Base-by-base conservation (phyloP, 2,888 invertebrate genomes). In the Vanessa cardui region DNA sequence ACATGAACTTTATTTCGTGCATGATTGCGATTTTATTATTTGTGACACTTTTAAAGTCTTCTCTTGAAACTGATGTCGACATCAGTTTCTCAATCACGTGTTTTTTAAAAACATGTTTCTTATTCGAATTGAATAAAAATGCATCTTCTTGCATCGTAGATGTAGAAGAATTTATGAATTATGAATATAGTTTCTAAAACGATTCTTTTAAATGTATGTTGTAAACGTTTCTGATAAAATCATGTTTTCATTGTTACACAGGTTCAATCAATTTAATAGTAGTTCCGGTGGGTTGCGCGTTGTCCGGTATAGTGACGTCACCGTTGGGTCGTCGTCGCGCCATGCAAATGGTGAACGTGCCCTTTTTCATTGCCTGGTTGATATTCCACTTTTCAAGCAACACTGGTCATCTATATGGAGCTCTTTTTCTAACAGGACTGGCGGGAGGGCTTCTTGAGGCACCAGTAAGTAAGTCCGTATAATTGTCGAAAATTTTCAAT, bases 361-460 rank as follows among this genome's bases (percentile, higher is more conserved):
- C 97, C 0, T 96, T 97, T 81, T 87, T 96, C 76, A 83, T 94
- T 58, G 95, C 97, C 7, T 97, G 97, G 97, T 74, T 97, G 20
- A 78, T 96, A 21, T 96, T 96, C 79, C 91, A 96, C 80, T 96
- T 94, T 79, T 92, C 97, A 0, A 93, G 86, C 12, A 89, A 86
- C 65, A 93, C 95, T 0, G 89, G 90, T 71, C 95, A 96, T 80
- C 90, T 97, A 44, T 96, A 96, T 80, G 84, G 93, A 1, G 96
- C 96, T 2, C 87, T 97, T 49, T 94, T 94, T 72, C 86, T 97
- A 68, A 95, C 96, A 6, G 97, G 97, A 2, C 79, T 97, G 39
- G 95, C 95, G 7, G 97, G 97, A 64, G 97, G 97, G 64, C 87
- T 97, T 9, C 90, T 96, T 72, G 97, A 97, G 87, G 97, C 97